Evolutionary conservation across 2,113 vertebrate genomes (phyloP), one percentile per base, ranked within the genome.

Genomic region (Oryzias woworae): DNA sequence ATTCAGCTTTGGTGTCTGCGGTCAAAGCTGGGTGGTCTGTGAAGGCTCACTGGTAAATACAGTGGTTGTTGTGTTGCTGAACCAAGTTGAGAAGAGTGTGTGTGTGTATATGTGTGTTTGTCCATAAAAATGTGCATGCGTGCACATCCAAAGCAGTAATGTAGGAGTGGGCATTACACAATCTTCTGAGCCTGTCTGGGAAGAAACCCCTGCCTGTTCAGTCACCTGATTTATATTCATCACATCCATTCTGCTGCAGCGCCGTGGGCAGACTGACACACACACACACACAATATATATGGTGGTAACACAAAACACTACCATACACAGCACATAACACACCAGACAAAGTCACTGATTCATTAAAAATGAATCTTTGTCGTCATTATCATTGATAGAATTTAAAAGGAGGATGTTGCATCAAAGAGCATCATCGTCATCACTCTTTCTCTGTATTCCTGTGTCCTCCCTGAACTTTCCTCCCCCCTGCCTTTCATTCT

Each of bases 141-240:
- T 43, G 63, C 8, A 24, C 53, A 52, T 66, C 66, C 47, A 70
- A 75, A 78, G 55, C 73, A 81, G 66, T 77, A 46, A 73, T 80
- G 89, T 80, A 84, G 87, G 86, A 86, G 89, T 87, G 79, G 79
- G 82, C 85, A 85, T 89, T 85, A 80, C 84, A 90, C 86, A 89
- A 89, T 88, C 79, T 83, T 84, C 77, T 76, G 84, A 71, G 85
- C 70, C 81, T 74, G 78, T 86, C 85, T 87, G 78, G 73, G 80
- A 87, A 88, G 79, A 86, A 89, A 82, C 77, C 82, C 72, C 59
- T 13, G 72, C 85, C 82, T 90, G 88, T 89, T 86, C 85, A 84
- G 89, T 91, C 89, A 91, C 90, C 91, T 91, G 88, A 90, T 93
- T 93, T 91, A 92, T 88, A 93, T 92, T 90, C 92, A 90, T 81